phyloP scores from a whole-genome alignment of 2,113 vertebrate genomes.

The Pseudorectes ferrugineus region DNA sequence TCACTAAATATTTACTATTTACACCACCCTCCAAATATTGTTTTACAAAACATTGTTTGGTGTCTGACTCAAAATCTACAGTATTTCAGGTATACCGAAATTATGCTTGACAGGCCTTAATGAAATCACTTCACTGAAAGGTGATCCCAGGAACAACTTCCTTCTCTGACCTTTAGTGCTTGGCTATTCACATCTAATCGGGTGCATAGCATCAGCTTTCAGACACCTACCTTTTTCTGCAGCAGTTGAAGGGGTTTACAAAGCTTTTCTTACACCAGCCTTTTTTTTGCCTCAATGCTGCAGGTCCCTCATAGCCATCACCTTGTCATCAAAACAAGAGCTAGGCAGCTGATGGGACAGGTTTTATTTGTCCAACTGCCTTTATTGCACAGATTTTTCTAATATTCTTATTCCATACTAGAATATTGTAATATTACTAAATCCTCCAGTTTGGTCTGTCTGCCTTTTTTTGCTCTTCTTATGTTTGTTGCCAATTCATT shows the following conservation, averaged over 20 bases:
- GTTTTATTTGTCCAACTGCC: background rate
- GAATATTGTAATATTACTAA: background rate
- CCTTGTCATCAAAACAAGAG: background rate
- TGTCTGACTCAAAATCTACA: background rate
- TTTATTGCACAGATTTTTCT: background rate
- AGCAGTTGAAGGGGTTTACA: background rate
- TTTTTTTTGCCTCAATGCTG: background rate
- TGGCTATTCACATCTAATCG: background rate
- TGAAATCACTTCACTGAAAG: background rate
- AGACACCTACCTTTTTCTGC: background rate
- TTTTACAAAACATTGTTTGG: background rate
- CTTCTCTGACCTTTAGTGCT: background rate
- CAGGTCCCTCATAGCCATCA: background rate
- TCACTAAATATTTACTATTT: background rate
- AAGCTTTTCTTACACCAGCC: background rate
- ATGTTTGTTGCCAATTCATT: background rate
- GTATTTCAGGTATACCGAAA: background rate
- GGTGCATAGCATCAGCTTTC: background rate
- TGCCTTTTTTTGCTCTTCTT: background rate
- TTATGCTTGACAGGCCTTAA: background rate
- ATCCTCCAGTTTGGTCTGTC: background rate
- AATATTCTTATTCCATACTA: background rate
- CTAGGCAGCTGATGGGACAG: background rate
- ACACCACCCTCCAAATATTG: accelerated
- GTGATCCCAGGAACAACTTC: background rate